Conservation (phyloP, 2,113 vertebrate species). For the Dunckerocampus dactyliophorus region DNA sequence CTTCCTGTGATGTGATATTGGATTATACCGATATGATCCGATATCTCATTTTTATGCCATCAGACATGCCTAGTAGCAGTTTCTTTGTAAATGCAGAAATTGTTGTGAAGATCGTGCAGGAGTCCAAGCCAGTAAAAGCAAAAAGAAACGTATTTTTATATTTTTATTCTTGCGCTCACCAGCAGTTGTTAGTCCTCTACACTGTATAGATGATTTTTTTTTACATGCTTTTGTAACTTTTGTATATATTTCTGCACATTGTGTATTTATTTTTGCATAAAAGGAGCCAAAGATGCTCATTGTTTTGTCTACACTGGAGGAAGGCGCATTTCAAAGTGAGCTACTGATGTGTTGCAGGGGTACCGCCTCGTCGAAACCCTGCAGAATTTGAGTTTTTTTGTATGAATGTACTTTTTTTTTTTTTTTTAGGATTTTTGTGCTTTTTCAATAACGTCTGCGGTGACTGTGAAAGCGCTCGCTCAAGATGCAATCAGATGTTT, state of each 20-base stretch:
- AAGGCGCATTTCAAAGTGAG: conserved; percentile 18
- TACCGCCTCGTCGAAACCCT: conserved; percentile 2
- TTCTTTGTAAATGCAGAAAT: background rate
- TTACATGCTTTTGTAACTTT: conserved; percentile 69
- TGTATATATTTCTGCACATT: conserved; percentile 77
- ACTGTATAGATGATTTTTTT: conserved; percentile 61
- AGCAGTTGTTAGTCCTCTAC: conserved; percentile 8
- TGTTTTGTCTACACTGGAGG: conserved; percentile 8
- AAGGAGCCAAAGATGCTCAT: conserved; percentile 73
- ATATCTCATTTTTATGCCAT: too few relatives aligned
- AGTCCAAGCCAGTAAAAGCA: background rate
- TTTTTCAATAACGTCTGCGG: background rate
- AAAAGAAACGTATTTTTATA: background rate
- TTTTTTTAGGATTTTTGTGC: background rate
- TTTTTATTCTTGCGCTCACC: background rate
- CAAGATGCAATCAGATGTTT: background rate
- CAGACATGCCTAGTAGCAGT: too few relatives aligned
- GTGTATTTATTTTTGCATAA: conserved; percentile 87
- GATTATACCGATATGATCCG: too few relatives aligned
- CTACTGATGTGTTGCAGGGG: conserved; percentile 23
- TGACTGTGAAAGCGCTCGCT: too few relatives aligned
- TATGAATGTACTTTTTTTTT: background rate
- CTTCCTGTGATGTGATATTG: too few relatives aligned
- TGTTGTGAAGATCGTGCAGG: background rate
- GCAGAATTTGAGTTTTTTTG: background rate